A percentile compares a stretch with the other conserved stretches of the same genome.
Conservation (phyloP, 2,888 invertebrate genomes). For the Ectemnius cavifrons region DNA sequence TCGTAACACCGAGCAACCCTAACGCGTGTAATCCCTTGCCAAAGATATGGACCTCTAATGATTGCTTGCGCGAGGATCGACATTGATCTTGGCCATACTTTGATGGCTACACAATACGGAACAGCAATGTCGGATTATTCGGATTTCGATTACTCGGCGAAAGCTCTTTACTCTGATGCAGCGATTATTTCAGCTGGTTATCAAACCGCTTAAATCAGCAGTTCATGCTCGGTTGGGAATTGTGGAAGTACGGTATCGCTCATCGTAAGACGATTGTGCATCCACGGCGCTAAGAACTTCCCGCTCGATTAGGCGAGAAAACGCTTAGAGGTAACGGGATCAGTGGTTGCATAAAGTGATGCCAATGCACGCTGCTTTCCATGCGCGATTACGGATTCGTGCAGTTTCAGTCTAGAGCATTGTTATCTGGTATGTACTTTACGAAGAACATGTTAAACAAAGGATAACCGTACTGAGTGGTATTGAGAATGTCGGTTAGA, state of each 20-base stretch:
- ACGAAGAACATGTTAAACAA: neutral
- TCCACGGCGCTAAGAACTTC: slow-evolving; percentile 3
- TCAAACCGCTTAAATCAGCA: neutral
- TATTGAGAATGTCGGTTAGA: neutral
- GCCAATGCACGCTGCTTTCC: neutral
- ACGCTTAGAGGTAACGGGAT: slow-evolving; percentile 5
- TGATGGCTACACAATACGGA: too few species aligned
- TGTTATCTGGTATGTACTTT: too few species aligned
- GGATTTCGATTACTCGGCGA: too few species aligned
- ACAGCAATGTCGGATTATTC: neutral
- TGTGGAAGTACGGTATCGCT: neutral
- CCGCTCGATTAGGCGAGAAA: slow-evolving; percentile 1
- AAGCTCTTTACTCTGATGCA: too few species aligned
- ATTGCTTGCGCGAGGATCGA: slow-evolving; percentile 21
- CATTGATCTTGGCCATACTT: slow-evolving; percentile 8
- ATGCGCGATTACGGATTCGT: neutral
- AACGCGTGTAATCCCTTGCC: slow-evolving; percentile 22
- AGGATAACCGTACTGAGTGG: neutral
- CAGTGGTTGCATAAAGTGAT: slow-evolving; percentile 2
- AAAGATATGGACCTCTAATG: slow-evolving; percentile 30
- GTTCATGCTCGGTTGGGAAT: neutral
- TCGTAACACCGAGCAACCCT: neutral
- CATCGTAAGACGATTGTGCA: neutral
- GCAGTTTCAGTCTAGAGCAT: neutral
- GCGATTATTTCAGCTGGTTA: too few species aligned